A percentile compares a stretch with the other conserved stretches of the same genome.
phyloP scores from a whole-genome alignment of 2,797 vertebrate species.

The Oreochromis grahami region DNA sequence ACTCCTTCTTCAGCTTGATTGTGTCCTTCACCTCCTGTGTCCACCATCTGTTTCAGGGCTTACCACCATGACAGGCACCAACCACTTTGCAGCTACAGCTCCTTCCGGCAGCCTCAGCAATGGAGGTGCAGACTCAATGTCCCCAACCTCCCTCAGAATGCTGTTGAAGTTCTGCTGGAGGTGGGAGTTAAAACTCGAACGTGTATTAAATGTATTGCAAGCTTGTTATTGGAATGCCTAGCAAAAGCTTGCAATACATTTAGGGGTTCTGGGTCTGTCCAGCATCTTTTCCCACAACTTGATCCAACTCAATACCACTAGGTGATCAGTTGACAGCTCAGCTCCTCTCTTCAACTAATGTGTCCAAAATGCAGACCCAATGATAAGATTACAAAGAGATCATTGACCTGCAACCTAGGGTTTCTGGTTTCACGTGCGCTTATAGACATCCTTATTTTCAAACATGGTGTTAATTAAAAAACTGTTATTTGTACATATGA shows the following conservation, averaged over 20 bases:
- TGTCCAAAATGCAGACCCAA: neutral
- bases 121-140: neutral
- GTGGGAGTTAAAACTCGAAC: neutral
- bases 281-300: neutral
- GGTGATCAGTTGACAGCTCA: neutral
- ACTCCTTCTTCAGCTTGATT: neutral
- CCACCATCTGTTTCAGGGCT: neutral
- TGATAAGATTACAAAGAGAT: neutral
- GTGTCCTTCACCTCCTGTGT: neutral
- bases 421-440: neutral
- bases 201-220: too few species aligned
- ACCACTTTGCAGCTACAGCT: neutral
- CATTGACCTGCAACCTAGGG: neutral
- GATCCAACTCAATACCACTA: neutral
- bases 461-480: neutral
- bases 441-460: neutral
- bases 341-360: neutral
- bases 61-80: neutral
- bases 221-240: neutral
- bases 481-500: neutral
- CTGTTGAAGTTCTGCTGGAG: neutral
- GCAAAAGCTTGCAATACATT: neutral
- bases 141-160: neutral
- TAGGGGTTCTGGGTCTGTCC: neutral
- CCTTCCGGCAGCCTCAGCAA: neutral